These are phyloP conservation scores for Apotomis capreana DNA, from an alignment of 2,888 invertebrate genomes.

Conservation along the genomic window DNA sequence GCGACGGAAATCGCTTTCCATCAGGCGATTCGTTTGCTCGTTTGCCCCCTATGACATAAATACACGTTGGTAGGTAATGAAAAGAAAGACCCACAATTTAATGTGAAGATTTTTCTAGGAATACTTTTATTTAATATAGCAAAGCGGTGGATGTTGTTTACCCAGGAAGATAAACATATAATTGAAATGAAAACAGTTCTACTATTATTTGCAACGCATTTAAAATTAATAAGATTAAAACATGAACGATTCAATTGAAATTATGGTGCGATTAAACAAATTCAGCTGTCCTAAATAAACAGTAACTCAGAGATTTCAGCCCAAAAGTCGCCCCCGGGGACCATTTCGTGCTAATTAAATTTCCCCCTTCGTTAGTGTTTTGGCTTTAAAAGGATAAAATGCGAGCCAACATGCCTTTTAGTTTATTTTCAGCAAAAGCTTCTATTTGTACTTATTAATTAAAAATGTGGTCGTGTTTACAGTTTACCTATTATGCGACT, in stretches of 20 bases:
- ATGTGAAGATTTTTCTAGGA: too few relatives aligned
- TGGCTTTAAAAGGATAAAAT: constrained; percentile 24
- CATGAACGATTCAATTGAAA: constrained; percentile 25
- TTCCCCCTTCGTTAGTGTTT: constrained; percentile 34
- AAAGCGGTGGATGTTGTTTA: too few relatives aligned
- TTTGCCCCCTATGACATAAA: too few relatives aligned
- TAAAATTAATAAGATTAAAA: not conserved
- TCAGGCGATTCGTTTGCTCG: too few relatives aligned
- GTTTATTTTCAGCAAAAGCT: constrained; percentile 14
- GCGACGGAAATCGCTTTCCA: too few relatives aligned
- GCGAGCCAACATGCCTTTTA: constrained; percentile 16
- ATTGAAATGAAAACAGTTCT: too few relatives aligned
- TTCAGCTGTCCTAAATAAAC: constrained; percentile 31
- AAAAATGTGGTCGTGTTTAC: too few relatives aligned
- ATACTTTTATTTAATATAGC: too few relatives aligned
- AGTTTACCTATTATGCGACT: too few relatives aligned
- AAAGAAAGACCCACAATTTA: too few relatives aligned
- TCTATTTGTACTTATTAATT: constrained; percentile 3
- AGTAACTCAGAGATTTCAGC: constrained; percentile 19
- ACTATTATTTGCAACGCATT: not conserved
- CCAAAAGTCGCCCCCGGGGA: constrained; percentile 15
- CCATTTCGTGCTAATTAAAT: constrained; percentile 38
- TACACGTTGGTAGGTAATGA: too few relatives aligned
- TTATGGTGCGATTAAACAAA: constrained; percentile 32
- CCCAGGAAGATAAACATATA: too few relatives aligned